Evolutionary conservation across 2,888 invertebrate species (phyloP).

Genomic region (Exocentrus adspersus): DNA sequence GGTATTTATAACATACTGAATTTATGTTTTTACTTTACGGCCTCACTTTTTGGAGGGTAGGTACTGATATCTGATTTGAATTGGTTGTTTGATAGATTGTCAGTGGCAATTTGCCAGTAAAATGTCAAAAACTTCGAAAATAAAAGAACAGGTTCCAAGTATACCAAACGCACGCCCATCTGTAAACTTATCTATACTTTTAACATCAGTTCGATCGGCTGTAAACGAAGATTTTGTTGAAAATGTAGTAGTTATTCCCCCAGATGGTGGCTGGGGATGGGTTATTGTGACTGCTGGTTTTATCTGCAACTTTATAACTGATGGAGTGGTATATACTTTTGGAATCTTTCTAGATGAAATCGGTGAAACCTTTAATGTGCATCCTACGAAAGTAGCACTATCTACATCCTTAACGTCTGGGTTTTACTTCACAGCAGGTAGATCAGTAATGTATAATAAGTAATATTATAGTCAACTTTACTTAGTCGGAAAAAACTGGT

Average conservation of each 20-base stretch:
- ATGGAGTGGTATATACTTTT: conserved; percentile 70
- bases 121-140: too few species aligned
- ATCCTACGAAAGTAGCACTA: conserved; percentile 50
- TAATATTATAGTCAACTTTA: too few species aligned
- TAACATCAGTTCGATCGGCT: background rate
- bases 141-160: too few species aligned
- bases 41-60: too few species aligned
- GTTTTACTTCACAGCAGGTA: conserved; percentile 55
- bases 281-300: conserved; percentile 68
- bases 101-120: too few species aligned
- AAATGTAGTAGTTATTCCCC: conserved; percentile 60
- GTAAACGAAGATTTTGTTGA: conserved; percentile 38
- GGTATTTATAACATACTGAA: too few species aligned
- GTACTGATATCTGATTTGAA: too few species aligned
- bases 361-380: conserved; percentile 44
- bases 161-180: too few species aligned
- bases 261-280: conserved; percentile 74
- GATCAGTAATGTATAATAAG: conserved; percentile 17
- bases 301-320: conserved; percentile 68
- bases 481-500: too few species aligned
- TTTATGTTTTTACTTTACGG: too few species aligned
- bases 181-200: background rate
- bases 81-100: too few species aligned
- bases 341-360: conserved; percentile 67
- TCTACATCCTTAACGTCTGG: conserved; percentile 54